Base-by-base conservation (phyloP, 2,797 vertebrate genomes). In the Lerista edwardsae region DNA sequence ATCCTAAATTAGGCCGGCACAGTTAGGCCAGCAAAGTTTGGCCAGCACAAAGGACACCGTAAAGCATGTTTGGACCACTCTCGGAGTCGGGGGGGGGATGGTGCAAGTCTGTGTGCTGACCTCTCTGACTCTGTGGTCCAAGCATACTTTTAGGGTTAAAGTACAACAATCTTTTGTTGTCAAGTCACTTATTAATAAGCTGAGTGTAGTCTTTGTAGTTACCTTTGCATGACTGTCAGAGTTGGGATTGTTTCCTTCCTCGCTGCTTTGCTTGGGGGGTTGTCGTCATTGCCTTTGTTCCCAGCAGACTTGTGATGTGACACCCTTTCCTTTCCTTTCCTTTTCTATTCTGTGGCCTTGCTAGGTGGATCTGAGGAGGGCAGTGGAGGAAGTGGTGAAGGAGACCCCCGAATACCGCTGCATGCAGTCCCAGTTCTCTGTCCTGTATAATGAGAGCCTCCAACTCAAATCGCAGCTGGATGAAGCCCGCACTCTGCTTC, bases 381-480 rank as follows among this genome's bases (percentile, higher is more conserved):
- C 98, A 17, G 98, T 99, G 8, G 98, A 99, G 84, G 97, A 97
- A 11, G 91, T 98, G 86, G 98, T 99, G n/a, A 98, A 97, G 88
- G 97, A 99, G 17, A 98, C 97, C 0, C 97, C 98, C 0, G 99
- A 99, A 79, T 99, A 99, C 80, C 98, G 98, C 75, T 99, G 99
- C 89, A 98, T 99, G 92, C 98, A 99, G 94, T 99, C 99, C 0
- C 99, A 99, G 80, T 99, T 99, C 94, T 99, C 99, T 0, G 99
- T 99, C 51, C 91, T 99, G 41, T 99, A 99, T 88, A 99, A 99
- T 0, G 98, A 99, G 94, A 99, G 98, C 44, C 96, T 99, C 36
- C 98, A 98, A 90, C 94, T 99, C 88, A 99, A 99, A 89, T 96
- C 96, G 17, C 99, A 99, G 71, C 95, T 99, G 79, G 98, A 99